A percentile compares a stretch with the other conserved stretches of the same genome.
These are phyloP conservation scores for Gracilinanus agilis DNA, from an alignment of 2,113 vertebrate genomes.

Conservation along the genomic window DNA sequence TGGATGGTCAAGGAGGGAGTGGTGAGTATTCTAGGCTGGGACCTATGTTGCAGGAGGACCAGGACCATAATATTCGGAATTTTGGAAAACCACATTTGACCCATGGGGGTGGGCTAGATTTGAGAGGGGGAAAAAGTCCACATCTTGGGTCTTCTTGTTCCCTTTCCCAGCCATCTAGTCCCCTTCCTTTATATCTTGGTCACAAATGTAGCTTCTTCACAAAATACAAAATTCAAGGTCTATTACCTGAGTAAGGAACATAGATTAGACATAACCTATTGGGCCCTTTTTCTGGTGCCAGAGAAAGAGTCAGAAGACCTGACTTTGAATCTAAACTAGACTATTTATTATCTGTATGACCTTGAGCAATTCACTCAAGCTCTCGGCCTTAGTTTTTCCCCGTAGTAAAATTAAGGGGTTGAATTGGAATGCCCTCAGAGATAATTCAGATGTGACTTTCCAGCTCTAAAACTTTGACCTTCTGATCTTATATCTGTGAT, in stretches of 20 bases:
- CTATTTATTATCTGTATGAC: neutral
- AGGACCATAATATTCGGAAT: neutral
- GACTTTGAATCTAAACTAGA: neutral
- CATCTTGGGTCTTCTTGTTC: neutral
- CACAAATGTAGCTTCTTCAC: neutral
- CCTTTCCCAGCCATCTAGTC: neutral
- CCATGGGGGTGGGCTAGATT: neutral
- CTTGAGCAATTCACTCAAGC: neutral
- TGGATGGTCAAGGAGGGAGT: neutral
- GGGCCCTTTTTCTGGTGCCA: neutral
- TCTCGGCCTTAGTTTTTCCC: neutral
- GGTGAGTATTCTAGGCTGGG: neutral
- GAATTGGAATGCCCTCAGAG: neutral
- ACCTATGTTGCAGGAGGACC: neutral
- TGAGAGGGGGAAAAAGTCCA: neutral
- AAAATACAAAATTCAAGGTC: neutral
- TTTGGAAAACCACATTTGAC: neutral
- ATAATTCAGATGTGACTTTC: neutral
- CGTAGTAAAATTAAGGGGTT: neutral
- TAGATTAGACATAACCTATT: neutral
- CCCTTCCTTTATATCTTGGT: neutral
- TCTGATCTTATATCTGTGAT: neutral
- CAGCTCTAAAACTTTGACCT: neutral
- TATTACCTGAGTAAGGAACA: neutral
- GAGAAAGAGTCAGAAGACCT: neutral